Conservation (phyloP, 2,113 vertebrate species). For the Corvus moneduloides region DNA sequence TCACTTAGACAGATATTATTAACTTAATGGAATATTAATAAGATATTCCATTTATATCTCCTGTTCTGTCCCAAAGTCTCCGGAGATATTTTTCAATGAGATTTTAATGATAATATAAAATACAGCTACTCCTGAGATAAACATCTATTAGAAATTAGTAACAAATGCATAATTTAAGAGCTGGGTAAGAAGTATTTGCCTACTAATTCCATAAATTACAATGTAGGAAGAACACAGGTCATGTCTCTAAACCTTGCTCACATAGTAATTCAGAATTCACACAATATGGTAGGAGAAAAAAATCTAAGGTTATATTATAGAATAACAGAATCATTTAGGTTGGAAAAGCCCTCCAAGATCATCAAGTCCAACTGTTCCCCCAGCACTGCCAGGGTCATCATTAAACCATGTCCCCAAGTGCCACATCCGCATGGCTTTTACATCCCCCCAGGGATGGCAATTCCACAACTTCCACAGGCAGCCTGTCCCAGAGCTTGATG, state of each 20-base stretch:
- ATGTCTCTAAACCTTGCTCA: not conserved
- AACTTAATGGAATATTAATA: slow-evolving; percentile 47
- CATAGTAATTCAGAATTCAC: not conserved
- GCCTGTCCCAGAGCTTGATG: not conserved
- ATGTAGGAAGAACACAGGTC: not conserved
- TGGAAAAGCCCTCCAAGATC: not conserved
- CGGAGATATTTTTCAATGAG: not conserved
- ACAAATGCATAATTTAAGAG: not conserved
- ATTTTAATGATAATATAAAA: slow-evolving; percentile 31
- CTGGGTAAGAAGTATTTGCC: not conserved
- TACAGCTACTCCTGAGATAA: not conserved
- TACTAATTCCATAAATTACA: not conserved
- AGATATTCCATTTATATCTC: slow-evolving; percentile 2
- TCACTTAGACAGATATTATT: slow-evolving; percentile 34
- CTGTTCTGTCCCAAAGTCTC: not conserved
- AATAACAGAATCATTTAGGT: not conserved
- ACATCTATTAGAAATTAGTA: slow-evolving; percentile 1
- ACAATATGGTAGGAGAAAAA: not conserved
- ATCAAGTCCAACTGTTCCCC: rapidly evolving
- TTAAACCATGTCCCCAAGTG: not conserved
- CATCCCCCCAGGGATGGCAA: not conserved
- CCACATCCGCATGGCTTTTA: rapidly evolving
- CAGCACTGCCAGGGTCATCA: not conserved
- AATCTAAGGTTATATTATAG: not conserved
- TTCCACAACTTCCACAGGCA: not conserved